Evolutionary conservation across 2,888 invertebrate genomes (phyloP).

Genomic region (Meiosimyza platycephala): DNA sequence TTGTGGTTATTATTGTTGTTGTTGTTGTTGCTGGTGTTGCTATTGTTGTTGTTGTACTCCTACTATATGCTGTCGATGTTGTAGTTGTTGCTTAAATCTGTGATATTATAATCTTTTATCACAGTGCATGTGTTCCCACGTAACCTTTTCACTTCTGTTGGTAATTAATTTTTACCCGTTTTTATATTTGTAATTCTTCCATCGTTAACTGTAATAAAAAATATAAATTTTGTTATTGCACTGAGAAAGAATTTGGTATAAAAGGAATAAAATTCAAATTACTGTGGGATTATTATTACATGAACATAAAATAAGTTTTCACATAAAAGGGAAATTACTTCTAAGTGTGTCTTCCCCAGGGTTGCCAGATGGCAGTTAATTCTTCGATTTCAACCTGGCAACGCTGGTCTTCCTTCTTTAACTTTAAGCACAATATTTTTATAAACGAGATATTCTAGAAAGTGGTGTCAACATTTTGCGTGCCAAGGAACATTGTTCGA

Average conservation of each 20-base stretch:
- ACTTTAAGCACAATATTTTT: too few species aligned
- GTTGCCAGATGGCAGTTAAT: too few species aligned
- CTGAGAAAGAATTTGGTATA: not conserved
- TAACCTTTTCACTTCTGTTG: constrained; percentile 5
- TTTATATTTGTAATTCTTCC: constrained; percentile 4
- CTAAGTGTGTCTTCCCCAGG: too few species aligned
- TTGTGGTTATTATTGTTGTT: constrained; percentile 18
- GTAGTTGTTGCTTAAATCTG: not conserved
- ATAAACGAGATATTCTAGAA: too few species aligned
- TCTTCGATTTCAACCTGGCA: too few species aligned
- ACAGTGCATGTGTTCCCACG: not conserved
- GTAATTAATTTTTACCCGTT: constrained; percentile 17
- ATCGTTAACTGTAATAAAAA: constrained; percentile 19
- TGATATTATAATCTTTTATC: not conserved
- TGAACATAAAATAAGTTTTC: too few species aligned
- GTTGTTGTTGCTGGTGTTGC: constrained; percentile 14
- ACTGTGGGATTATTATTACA: not conserved
- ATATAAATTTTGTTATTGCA: not conserved
- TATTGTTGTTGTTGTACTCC: not conserved
- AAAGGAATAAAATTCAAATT: not conserved
- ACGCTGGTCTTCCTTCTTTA: too few species aligned
- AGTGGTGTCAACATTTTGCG: too few species aligned
- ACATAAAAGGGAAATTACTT: too few species aligned
- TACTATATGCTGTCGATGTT: not conserved
- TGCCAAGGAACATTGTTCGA: too few species aligned